Conservation (phyloP, 2,113 vertebrate genomes). For the Rhadina sibilatrix region DNA sequence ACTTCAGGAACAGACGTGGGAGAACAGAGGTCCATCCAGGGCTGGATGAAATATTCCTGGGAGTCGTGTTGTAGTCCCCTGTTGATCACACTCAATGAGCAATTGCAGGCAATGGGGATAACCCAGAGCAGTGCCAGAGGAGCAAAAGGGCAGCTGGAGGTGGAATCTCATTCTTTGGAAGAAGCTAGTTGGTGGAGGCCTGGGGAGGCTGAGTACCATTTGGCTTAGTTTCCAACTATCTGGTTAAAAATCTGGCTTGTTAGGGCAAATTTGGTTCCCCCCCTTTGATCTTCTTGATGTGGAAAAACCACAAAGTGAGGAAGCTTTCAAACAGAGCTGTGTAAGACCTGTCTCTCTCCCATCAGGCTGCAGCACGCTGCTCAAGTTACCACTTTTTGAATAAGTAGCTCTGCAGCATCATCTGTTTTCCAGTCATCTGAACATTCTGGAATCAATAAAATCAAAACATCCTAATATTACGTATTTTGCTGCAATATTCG, state of each 20-base stretch:
- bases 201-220: neutral
- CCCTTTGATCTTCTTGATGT: neutral
- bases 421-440: neutral
- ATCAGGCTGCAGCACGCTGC: neutral
- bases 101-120: neutral
- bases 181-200: neutral
- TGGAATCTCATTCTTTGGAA: neutral
- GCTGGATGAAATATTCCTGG: neutral
- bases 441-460: neutral
- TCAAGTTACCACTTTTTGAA: neutral
- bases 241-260: neutral
- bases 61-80: neutral
- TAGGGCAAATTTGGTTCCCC: neutral
- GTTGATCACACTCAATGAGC: neutral
- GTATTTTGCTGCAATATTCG: neutral
- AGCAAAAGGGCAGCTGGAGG: neutral
- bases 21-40: neutral
- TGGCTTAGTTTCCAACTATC: neutral
- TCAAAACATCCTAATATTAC: neutral
- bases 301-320: neutral
- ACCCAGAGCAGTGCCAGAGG: neutral
- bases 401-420: neutral
- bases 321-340: neutral
- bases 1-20: rapidly evolving
- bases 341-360: neutral